phyloP scores from a whole-genome alignment of 2,113 vertebrate genomes.

The Acrocephalus kingi region DNA sequence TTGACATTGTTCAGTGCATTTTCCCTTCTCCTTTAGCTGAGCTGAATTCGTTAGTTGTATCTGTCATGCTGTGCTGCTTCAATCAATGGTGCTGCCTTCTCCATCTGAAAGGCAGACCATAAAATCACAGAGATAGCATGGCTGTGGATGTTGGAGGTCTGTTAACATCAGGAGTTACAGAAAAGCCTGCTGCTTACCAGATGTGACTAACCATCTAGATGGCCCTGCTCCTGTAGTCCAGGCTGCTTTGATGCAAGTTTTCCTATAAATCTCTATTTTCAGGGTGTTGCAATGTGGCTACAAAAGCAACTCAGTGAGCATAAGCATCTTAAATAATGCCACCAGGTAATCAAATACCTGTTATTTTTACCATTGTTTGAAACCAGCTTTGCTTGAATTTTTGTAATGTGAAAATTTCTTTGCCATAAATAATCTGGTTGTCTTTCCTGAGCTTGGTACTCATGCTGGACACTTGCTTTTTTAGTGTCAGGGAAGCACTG shows the following conservation, averaged over 20 bases:
- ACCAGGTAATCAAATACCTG: neutral
- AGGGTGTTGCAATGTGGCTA: neutral
- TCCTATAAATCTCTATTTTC: neutral
- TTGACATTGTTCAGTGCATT: neutral
- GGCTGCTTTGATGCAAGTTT: neutral
- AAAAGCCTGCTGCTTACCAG: neutral
- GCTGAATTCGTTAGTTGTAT: conserved; percentile 12
- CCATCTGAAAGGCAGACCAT: conserved; percentile 23
- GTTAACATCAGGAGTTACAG: conserved; percentile 19
- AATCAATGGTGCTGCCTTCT: conserved; percentile 6
- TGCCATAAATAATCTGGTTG: neutral
- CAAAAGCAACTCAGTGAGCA: neutral
- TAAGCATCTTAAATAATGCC: neutral
- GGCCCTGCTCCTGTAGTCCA: neutral
- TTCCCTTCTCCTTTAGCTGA: conserved; percentile 7
- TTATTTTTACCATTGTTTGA: neutral
- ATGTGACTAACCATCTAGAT: neutral
- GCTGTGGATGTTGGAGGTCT: neutral
- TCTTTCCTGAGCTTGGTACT: neutral
- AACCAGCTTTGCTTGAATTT: neutral
- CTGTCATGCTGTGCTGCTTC: conserved; percentile 41
- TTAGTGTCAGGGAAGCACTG: neutral
- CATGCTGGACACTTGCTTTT: neutral
- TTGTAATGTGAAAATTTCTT: neutral
- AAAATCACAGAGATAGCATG: conserved; percentile 7